Evolutionary conservation across 2,113 vertebrate genomes (phyloP).

Genomic region (zebrafish (Danio rerio)): GRCz12tu NC_133177.1:35797501-35798000

Average conservation of each 20-base stretch:
- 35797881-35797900: background rate
- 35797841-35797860: background rate
- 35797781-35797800: too few relatives aligned
- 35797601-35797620: background rate
- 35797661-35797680: background rate
- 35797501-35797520: background rate
- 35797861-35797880: background rate
- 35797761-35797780: background rate
- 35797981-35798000: constrained; percentile 52
- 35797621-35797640: background rate
- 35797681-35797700: background rate
- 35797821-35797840: background rate
- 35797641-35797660: background rate
- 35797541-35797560: background rate
- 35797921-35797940: constrained; percentile 16
- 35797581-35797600: constrained; percentile 1
- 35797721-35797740: background rate
- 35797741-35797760: background rate
- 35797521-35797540: background rate
- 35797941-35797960: constrained; percentile 63
- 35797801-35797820: too few relatives aligned
- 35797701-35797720: background rate
- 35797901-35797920: background rate
- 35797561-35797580: background rate
- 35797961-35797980: constrained; percentile 55